Evolutionary conservation across 2,888 invertebrate species (phyloP).

Genomic region (Drosophila incognita): DNA sequence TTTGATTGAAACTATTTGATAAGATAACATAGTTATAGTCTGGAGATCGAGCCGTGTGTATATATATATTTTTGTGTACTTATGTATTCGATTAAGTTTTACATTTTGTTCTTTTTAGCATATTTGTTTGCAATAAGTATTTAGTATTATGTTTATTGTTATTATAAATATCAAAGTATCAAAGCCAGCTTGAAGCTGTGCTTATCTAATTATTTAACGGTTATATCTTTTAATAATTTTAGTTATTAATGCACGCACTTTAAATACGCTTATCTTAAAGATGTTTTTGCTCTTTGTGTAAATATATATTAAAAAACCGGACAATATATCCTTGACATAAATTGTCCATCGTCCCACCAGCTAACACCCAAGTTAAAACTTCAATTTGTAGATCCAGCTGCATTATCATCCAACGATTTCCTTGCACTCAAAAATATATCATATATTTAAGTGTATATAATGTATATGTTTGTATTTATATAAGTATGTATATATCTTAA

Average conservation of each 20-base stretch:
- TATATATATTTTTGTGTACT: slow-evolving; percentile 16
- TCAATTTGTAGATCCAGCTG: slow-evolving; percentile 64
- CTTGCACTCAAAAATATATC: slow-evolving; percentile 72
- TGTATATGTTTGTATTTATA: slow-evolving; percentile 54
- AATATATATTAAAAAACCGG: slow-evolving; percentile 71
- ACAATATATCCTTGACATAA: slow-evolving; percentile 61
- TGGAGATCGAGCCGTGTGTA: slow-evolving; percentile 16
- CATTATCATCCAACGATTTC: slow-evolving; percentile 52
- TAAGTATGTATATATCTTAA: slow-evolving; percentile 49
- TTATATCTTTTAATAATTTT: slow-evolving; percentile 51
- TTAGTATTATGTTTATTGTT: slow-evolving; percentile 41
- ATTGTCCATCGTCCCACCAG: slow-evolving; percentile 44
- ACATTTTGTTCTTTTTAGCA: slow-evolving; percentile 41
- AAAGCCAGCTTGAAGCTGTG: slow-evolving; percentile 65
- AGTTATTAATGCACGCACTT: slow-evolving; percentile 57
- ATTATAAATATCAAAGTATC: slow-evolving; percentile 52
- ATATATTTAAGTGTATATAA: slow-evolving; percentile 43
- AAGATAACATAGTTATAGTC: slow-evolving; percentile 1
- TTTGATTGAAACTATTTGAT: background rate
- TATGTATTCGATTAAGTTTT: slow-evolving; percentile 23
- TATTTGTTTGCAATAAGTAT: slow-evolving; percentile 44
- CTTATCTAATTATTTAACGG: slow-evolving; percentile 50
- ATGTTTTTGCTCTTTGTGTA: slow-evolving; percentile 62
- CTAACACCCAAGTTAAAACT: slow-evolving; percentile 62
- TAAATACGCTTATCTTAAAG: slow-evolving; percentile 66